Conservation (phyloP, 2,888 invertebrate genomes). For the Metopia argyrocephala region DNA sequence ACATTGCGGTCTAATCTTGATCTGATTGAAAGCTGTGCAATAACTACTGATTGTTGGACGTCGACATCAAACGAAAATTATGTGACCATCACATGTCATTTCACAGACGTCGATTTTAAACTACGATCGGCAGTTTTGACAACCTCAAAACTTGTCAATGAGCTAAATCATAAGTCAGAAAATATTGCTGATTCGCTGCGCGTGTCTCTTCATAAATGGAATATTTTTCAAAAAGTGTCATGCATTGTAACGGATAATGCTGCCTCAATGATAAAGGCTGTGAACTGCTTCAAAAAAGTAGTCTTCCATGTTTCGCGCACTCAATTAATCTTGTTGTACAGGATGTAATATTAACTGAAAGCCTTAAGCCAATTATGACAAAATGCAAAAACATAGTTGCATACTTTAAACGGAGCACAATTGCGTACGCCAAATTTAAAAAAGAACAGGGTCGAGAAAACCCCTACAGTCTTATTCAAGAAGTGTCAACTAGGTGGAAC, state of each 20-base stretch:
- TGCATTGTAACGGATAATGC: constrained; percentile 49
- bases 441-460: constrained; percentile 27
- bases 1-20: constrained; percentile 31
- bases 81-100: constrained; percentile 38
- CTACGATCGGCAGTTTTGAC: constrained; percentile 34
- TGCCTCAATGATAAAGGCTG: constrained; percentile 54
- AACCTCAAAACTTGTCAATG: constrained; percentile 19
- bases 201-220: no score
- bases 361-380: constrained; percentile 23
- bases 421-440: constrained; percentile 35
- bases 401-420: constrained; percentile 46
- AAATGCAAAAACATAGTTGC: no score
- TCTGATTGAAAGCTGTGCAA: constrained; percentile 36
- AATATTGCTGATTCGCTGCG: constrained; percentile 48
- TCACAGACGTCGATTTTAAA: constrained; percentile 26
- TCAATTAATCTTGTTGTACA: no score
- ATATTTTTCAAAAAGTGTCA: no score
- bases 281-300: no score
- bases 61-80: constrained; percentile 38
- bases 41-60: constrained; percentile 51
- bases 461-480: no score
- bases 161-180: constrained; percentile 48
- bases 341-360: constrained; percentile 31
- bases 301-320: no score
- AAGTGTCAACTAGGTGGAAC: no score